Base-by-base conservation (phyloP, 37 sponge, comb jelly and placozoan species). In the Bolinopsis microptera region DNA sequence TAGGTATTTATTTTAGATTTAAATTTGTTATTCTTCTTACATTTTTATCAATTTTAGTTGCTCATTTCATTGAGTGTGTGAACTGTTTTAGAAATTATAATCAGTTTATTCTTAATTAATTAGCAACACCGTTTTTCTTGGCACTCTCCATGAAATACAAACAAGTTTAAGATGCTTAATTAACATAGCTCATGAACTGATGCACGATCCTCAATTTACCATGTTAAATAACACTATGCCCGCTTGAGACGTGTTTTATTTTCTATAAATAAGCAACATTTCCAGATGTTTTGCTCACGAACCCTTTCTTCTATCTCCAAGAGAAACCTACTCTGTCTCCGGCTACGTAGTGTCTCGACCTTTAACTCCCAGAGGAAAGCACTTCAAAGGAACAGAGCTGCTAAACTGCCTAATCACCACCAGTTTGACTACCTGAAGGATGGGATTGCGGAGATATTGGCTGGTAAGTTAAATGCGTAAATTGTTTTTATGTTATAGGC, bases 361-460 rank as follows among this genome's bases (percentile, higher is more conserved):
- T 77, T 77, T 34, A 35, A 32, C 35, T 77, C 80, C 33, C 21
- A 77, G 36, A 77, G 80, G 80, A 77, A 77, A 32, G 37, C 35
- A 22, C 32, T 77, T 16, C 80, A 77, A 16, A 77, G 80, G 18
- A 77, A 77, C 32, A 77, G 80, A 77, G 35, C 80, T 18, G 80
- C 80, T 9, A 28, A 35, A 32, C 35, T 77, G 1, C 35, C 28
- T 35, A 77, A 77, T 36, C 80, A 77, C 36, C 36, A 77, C 21
- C 80, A 77, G 33, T 77, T 77, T 32, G 80, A 77, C 32, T 77
- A 77, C 36, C 36, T 77, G 35, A 77, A 18, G 18, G 36, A 77
- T 77, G 80, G 80, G 22, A 77, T 77, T 5, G 80, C 80, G 13
- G 92, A 90, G 33, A 90, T 90, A 39, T 38, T 90, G 21, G 35